phyloP scores from a whole-genome alignment of 2,797 vertebrate genomes.

The Hozukius guyotensis region DNA sequence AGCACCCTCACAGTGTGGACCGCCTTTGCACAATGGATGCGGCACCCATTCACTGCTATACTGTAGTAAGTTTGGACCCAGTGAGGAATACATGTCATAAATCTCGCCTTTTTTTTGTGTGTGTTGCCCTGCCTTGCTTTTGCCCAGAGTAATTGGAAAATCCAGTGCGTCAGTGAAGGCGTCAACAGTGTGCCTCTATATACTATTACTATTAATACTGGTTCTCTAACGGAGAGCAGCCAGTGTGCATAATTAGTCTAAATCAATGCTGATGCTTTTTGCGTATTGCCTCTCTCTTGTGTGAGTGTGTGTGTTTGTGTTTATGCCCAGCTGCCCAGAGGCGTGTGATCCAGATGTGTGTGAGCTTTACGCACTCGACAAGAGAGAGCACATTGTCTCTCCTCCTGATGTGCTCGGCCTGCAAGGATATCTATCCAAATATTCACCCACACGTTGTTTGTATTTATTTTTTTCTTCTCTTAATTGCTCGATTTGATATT shows the following conservation, averaged over 20 bases:
- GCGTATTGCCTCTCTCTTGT: constrained; percentile 20
- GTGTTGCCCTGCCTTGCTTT: constrained; percentile 61
- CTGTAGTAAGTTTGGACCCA: constrained; percentile 63
- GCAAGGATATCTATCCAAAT: constrained; percentile 2
- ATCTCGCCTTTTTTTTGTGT: constrained; percentile 35
- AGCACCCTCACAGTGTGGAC: constrained; percentile 26
- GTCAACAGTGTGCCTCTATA: constrained; percentile 72
- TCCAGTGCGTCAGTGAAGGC: constrained; percentile 84
- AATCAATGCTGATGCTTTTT: constrained; percentile 65
- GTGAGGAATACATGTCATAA: constrained; percentile 26
- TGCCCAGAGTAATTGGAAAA: constrained; percentile 78
- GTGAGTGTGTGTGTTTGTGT: constrained; percentile 16
- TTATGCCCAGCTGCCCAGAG: constrained; percentile 64
- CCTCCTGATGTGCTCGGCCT: constrained; percentile 35
- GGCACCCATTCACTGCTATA: constrained; percentile 52
- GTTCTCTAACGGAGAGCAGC: constrained; percentile 43
- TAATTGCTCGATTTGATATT: constrained; percentile 48
- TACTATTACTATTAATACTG: constrained; percentile 77
- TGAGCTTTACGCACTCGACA: constrained; percentile 72
- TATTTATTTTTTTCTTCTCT: neutral
- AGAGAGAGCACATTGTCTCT: constrained; percentile 67
- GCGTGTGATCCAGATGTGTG: constrained; percentile 88
- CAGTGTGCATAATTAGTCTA: constrained; percentile 53
- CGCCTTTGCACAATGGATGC: constrained; percentile 72
- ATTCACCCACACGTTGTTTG: constrained; percentile 51